A percentile compares a stretch with the other conserved stretches of the same genome.
phyloP scores from a whole-genome alignment of 2,888 invertebrate genomes.

The Nemotelus pantherinus region DNA sequence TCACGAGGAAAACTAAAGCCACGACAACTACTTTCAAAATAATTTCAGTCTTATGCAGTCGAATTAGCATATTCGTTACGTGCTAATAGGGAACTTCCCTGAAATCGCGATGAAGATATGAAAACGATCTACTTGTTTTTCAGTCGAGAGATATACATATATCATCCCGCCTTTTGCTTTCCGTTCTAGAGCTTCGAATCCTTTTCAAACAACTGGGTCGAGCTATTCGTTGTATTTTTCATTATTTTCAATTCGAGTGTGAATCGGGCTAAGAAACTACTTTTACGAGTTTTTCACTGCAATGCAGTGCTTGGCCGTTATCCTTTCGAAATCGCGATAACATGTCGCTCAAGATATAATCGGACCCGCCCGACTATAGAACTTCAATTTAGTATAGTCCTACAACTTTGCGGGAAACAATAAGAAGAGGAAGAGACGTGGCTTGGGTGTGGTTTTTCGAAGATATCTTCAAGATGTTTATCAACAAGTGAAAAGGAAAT shows the following conservation, averaged over 20 bases:
- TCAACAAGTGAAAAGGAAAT: background rate
- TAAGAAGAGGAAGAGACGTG: background rate
- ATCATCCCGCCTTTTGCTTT: too few species aligned
- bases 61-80: background rate
- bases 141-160: too few species aligned
- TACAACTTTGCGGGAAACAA: background rate
- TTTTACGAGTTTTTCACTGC: constrained; percentile 1
- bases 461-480: background rate
- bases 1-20: background rate
- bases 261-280: background rate
- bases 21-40: background rate
- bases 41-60: background rate
- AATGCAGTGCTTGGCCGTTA: constrained; percentile 32
- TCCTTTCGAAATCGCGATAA: constrained; percentile 10
- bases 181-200: too few species aligned
- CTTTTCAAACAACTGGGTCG: too few species aligned
- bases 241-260: background rate
- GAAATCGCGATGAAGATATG: too few species aligned
- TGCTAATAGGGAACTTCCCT: background rate
- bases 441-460: constrained; percentile 8
- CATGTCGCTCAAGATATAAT: constrained; percentile 10
- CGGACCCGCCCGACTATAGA: background rate
- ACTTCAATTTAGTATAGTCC: constrained; percentile 1
- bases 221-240: background rate
- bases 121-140: too few species aligned